A percentile compares a stretch with the other conserved stretches of the same genome.
phyloP scores from a whole-genome alignment of 2,797 vertebrate species.

The Sebastes paucispinis region DNA sequence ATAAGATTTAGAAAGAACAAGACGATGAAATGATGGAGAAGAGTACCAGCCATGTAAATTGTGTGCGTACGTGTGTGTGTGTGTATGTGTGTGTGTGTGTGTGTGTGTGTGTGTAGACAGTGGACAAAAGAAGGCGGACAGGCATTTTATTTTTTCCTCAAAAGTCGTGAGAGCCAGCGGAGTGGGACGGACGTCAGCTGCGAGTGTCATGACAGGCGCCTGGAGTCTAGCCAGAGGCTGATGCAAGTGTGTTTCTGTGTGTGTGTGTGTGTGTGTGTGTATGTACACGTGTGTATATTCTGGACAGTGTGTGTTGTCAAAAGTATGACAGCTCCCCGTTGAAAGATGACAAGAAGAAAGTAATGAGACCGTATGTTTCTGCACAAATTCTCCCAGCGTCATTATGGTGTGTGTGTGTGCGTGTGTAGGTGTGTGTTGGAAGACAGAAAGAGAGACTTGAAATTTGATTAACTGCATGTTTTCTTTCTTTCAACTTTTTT shows the following conservation, averaged over 20 bases:
- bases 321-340: slow-evolving; percentile 57
- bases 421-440: not conserved
- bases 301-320: slow-evolving; percentile 36
- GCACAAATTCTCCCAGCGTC: slow-evolving; percentile 45
- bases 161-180: slow-evolving; percentile 35
- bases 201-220: slow-evolving; percentile 55
- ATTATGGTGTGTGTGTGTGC: slow-evolving; percentile 24
- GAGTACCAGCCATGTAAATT: not conserved
- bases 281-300: slow-evolving; percentile 4
- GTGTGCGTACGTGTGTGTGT: not conserved
- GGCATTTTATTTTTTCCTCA: slow-evolving; percentile 13
- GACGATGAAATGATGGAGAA: not conserved
- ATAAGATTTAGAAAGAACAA: not conserved
- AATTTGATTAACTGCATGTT: slow-evolving; percentile 1
- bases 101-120: not conserved
- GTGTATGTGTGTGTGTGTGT: not conserved
- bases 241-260: not conserved
- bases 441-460: not conserved
- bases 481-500: slow-evolving; percentile 16
- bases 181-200: slow-evolving; percentile 48
- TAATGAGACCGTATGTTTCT: slow-evolving; percentile 73
- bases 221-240: slow-evolving; percentile 53
- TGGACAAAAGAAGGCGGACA: not conserved
- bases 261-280: not conserved
- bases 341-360: slow-evolving; percentile 74